Evolutionary conservation across 2,113 vertebrate species (phyloP), one percentile per base, ranked within the genome.

Genomic region (Myocastor coypus): DNA sequence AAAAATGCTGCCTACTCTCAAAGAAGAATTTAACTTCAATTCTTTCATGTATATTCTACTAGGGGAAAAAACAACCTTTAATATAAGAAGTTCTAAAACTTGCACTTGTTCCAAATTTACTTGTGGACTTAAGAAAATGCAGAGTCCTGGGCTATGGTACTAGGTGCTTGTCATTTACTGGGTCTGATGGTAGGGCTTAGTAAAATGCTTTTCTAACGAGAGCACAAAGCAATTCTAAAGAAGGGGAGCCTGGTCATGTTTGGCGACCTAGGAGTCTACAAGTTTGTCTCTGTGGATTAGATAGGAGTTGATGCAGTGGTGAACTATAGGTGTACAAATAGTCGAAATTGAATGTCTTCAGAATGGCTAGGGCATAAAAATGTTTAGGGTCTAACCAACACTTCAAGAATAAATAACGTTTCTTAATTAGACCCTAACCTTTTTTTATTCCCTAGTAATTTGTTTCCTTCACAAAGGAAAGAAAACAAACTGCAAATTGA

Each of bases 1-100:
- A 66, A 64, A 61, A 92, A 52, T 1, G 10, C 82, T 34, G 26
- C 26, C 63, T 89, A 40, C 17, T 66, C 16, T 82, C n/a, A 63
- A 13, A 69, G 16, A 34, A 32, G 68, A 40, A 69, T 50, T 85
- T 78, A 46, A 50, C 83, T 95, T 90, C 84, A 87, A 90, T 88
- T 90, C 50, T 16, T 87, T 52, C 34, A 4, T 89, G 63, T 61
- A 46, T 37, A 75, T 24, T 32, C 61, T 85, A 8, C 69, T 57
- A 96, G 75, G 89, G 68, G 89, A 40, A 68, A 92, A 66, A 63
- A 82, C 73, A 61, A 61, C 19, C 5, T 28, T 32, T 3, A 12
- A 63, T 46, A 90, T 69, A 50, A 46, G 71, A 22, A 17, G 69
- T 68, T 40, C 37, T 92, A 71, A 95, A 89, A 42, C 50, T 34